Base-by-base conservation (phyloP, 1,140 invertebrate genomes). In the Cheumatopsyche charites region DNA sequence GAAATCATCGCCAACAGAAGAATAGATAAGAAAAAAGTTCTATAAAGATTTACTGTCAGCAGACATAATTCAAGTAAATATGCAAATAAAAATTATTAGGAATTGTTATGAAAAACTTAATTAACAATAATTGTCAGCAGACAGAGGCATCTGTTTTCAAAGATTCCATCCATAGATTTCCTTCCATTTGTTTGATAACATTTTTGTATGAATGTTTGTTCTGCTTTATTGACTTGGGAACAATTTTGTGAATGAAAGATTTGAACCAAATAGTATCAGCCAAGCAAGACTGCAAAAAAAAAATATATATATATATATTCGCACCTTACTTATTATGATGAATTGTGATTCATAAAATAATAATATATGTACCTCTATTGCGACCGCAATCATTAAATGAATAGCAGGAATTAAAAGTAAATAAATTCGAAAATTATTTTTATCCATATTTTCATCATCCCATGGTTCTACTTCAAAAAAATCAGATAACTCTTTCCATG, bases 361-460 rank as follows among this genome's bases (percentile, higher is more conserved):
- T 61, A 36, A 36, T 36, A 36, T 36, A 9, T 36, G 29, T 65
- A 84, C 83, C 79, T 84, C 83, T 70, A 84, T 80, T 58, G 78
- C 78, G 17, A 84, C 80, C 26, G 83, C 80, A 4, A 84, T 67
- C 23, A 83, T 67, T 25, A 83, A 74, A 78, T 84, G 83, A 47
- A 83, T 61, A 23, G 78, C 75, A 0, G 82, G 83, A 75, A 84
- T 78, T 4, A 84, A 70, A 58, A 84, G 75, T 66, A 84, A 65
- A 63, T 84, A 84, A 7, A 83, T 67, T 41, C 82, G 79, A 77
- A 84, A 84, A 63, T 80, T 76, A 15, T 78, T 80, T 63, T 80
- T 77, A n/a, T 80, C 80, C 0, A 42, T 66, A 47, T 72, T 61
- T 15, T 79, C 68, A 0, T 73, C 11, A 25, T 79, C 76, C 77